A percentile compares a stretch with the other conserved stretches of the same genome.
These are phyloP conservation scores for Parambassis ranga DNA, from an alignment of 2,797 vertebrate genomes.

Conservation along the genomic window DNA sequence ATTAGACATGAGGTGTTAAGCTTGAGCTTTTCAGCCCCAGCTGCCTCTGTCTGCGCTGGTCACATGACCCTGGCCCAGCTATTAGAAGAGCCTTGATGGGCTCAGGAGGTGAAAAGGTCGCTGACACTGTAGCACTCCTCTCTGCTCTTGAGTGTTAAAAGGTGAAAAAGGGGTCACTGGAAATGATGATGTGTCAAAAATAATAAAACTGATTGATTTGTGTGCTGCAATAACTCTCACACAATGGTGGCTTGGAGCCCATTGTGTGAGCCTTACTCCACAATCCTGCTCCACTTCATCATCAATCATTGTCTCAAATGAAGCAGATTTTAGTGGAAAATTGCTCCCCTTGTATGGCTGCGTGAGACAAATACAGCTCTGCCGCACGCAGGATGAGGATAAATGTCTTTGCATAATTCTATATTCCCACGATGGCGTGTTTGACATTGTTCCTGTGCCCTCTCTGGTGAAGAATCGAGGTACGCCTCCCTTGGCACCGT, in stretches of 20 bases:
- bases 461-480: constrained; percentile 41
- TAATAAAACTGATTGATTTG: constrained; percentile 67
- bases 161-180: constrained; percentile 30
- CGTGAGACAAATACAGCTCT: constrained; percentile 13
- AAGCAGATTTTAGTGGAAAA: constrained; percentile 42
- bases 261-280: constrained; percentile 42
- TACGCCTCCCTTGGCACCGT: constrained; percentile 43
- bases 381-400: constrained; percentile 37
- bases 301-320: constrained; percentile 30
- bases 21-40: constrained; percentile 40
- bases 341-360: constrained; percentile 18
- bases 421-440: constrained; percentile 55
- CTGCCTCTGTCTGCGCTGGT: constrained; percentile 28
- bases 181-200: constrained; percentile 67
- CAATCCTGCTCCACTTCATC: constrained; percentile 22
- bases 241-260: constrained; percentile 39
- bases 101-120: constrained; percentile 61
- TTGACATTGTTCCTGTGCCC: constrained; percentile 74
- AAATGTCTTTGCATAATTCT: constrained; percentile 58
- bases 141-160: constrained; percentile 24
- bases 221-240: constrained; percentile 30
- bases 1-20: constrained; percentile 40
- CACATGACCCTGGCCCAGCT: constrained; percentile 44
- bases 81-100: constrained; percentile 24
- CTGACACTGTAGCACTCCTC: constrained; percentile 27